Evolutionary conservation across 2,797 vertebrate species (phyloP).

Genomic region (Sternotherus odoratus): DNA sequence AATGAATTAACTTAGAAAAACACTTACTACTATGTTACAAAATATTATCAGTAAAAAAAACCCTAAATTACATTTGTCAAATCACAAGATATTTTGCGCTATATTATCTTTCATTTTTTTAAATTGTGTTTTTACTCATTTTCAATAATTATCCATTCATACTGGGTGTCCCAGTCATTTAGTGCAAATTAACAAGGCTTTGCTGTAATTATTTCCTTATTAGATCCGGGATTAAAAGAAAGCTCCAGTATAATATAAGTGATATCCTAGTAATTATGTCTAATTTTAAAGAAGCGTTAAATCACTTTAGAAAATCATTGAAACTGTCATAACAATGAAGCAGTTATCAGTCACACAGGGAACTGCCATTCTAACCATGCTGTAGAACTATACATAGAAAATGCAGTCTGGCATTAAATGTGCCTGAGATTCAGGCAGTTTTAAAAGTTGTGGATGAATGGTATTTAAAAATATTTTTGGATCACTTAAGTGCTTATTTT

Average conservation of each 20-base stretch:
- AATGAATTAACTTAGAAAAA: background rate
- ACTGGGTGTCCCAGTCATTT: background rate
- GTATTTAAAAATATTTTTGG: background rate
- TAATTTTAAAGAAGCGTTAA: accelerated
- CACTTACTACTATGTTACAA: background rate
- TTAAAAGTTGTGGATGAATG: accelerated
- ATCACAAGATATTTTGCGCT: background rate
- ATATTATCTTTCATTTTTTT: background rate
- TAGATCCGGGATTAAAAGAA: background rate
- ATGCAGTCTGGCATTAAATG: background rate
- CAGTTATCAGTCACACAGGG: accelerated
- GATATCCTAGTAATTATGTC: background rate
- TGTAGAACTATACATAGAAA: background rate
- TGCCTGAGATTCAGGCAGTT: accelerated
- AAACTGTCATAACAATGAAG: accelerated
- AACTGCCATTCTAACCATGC: accelerated
- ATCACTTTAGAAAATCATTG: accelerated
- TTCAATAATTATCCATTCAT: background rate
- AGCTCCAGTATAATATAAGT: accelerated
- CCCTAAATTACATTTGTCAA: background rate
- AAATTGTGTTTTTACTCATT: accelerated
- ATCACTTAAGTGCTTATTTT: accelerated
- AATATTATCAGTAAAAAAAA: background rate
- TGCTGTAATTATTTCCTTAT: background rate
- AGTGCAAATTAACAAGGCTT: background rate